These are phyloP conservation scores for Phataginus tricuspis DNA, from an alignment of 2,797 vertebrate species.

Conservation along the genomic window DNA sequence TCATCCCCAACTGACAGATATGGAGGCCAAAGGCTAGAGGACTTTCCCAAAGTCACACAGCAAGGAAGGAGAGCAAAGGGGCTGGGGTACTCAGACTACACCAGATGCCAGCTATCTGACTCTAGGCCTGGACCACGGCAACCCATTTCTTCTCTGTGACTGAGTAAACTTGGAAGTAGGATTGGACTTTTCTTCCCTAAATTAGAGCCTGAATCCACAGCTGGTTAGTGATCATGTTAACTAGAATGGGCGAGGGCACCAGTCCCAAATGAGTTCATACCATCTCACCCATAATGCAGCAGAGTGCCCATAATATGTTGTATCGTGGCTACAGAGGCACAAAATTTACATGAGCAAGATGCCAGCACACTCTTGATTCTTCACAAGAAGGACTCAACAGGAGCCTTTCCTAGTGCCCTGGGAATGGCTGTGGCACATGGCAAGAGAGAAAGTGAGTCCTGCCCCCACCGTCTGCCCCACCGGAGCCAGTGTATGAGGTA, in stretches of 20 bases:
- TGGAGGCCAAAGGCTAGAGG: neutral
- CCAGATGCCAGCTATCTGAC: neutral
- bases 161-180: neutral
- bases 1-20: neutral
- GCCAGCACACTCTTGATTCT: neutral
- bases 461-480: neutral
- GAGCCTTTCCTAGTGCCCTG: neutral
- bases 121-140: neutral
- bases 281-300: no score
- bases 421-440: neutral
- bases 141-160: neutral
- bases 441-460: neutral
- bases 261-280: neutral
- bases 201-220: neutral
- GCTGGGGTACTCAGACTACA: no score
- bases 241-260: neutral
- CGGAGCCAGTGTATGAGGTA: neutral
- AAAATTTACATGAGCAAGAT: neutral
- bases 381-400: neutral
- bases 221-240: neutral
- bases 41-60: neutral
- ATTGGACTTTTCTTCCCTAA: neutral
- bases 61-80: neutral
- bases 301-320: fast-evolving
- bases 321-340: neutral